phyloP scores from a whole-genome alignment of 2,888 invertebrate species.

The Conistra vaccinii region DNA sequence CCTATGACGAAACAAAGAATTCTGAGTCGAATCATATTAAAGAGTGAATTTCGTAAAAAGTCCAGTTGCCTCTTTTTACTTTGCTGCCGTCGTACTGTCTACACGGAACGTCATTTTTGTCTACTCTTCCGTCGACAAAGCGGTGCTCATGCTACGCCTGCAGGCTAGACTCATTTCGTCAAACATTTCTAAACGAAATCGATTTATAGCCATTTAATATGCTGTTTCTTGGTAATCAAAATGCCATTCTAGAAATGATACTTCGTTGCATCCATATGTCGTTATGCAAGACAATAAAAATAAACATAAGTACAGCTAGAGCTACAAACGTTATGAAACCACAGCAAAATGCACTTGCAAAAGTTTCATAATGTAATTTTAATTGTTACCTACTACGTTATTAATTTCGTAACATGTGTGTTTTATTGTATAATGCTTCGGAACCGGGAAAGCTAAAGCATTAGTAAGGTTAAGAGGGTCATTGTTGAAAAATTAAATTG shows the following conservation, averaged over 20 bases:
- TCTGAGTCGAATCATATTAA: no score
- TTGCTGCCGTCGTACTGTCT: no score
- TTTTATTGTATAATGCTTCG: neutral
- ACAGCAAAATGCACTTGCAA: constrained; percentile 2
- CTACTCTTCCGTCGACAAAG: no score
- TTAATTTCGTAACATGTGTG: constrained; percentile 11
- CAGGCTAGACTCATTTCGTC: constrained; percentile 4
- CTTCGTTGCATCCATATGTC: neutral
- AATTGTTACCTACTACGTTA: constrained; percentile 15
- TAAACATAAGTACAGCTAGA: neutral
- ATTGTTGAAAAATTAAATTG: neutral
- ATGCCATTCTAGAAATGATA: constrained; percentile 9
- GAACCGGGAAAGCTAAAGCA: neutral
- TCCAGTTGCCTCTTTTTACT: no score
- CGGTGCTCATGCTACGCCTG: no score
- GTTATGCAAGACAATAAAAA: constrained; percentile 5
- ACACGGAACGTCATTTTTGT: no score
- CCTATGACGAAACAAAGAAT: no score
- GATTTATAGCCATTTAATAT: neutral
- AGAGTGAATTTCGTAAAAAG: no score
- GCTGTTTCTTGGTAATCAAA: constrained; percentile 14
- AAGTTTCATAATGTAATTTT: constrained; percentile 9
- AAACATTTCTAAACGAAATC: constrained; percentile 10
- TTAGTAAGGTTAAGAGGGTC: neutral
- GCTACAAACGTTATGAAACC: constrained; percentile 12